phyloP scores from a whole-genome alignment of 2,888 invertebrate genomes.

The Drosophila sordidapex region DNA sequence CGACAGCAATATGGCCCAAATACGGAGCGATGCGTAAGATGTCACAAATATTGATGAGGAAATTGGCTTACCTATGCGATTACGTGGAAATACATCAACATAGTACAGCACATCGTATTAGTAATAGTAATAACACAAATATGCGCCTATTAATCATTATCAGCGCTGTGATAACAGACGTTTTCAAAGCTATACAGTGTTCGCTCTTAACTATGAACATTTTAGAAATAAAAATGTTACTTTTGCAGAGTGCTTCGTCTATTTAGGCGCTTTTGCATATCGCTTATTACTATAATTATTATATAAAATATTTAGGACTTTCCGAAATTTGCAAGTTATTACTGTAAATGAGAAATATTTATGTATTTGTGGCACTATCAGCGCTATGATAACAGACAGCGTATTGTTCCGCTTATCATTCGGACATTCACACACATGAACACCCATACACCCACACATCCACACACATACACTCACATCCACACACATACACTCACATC shows the following conservation, averaged over 20 bases:
- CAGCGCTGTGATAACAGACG: constrained; percentile 14
- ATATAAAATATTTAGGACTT: not conserved
- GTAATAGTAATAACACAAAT: constrained; percentile 14
- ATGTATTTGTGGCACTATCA: constrained; percentile 29
- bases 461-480: constrained; percentile 3
- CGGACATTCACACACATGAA: constrained; percentile 22
- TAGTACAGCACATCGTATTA: constrained; percentile 5
- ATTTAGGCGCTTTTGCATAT: not conserved
- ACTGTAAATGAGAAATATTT: not conserved
- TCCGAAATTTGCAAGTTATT: not conserved
- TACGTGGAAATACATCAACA: constrained; percentile 23
- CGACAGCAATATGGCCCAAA: constrained; percentile 65
- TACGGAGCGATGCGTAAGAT: constrained; percentile 66
- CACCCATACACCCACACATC: not conserved
- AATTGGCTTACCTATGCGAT: constrained; percentile 34
- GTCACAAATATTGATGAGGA: constrained; percentile 42
- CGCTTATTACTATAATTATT: too few species aligned
- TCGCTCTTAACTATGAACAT: not conserved
- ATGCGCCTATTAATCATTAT: constrained; percentile 25
- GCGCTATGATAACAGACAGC: constrained; percentile 47
- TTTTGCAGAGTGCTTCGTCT: not conserved
- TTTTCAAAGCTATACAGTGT: not conserved
- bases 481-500: constrained; percentile 3
- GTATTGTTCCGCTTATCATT: constrained; percentile 54
- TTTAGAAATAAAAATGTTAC: not conserved